Base-by-base conservation (phyloP, 1,140 invertebrate species). In the Idris sp. region DNA sequence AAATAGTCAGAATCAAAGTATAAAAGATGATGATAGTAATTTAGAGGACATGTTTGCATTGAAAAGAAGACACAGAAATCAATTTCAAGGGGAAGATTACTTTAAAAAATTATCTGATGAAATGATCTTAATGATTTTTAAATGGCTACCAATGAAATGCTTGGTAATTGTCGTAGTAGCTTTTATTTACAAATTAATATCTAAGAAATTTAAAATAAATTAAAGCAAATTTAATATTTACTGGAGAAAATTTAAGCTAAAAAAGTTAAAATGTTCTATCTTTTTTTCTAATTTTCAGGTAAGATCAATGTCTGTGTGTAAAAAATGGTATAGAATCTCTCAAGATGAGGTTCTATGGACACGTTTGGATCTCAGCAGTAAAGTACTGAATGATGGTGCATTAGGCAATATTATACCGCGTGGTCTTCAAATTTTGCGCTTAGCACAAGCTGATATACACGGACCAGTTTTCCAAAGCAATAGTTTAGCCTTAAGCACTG, bases 321-420 rank as follows among this genome's bases (percentile, higher is more conserved):
- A 86, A 84, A 89, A 92, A 72, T 94, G 92, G 92, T 89, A 92
- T 81, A 88, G 92, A 77, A 89, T 96, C 69, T 90, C 92, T 13
- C 91, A 91, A 36, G 95, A 97, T 83, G 94, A 96, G 76, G 92
- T 91, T 1, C 84, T 97, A 2, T 97, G 96, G 96, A 91, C 91
- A 28, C 89, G 95, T 49, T 86, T 97, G 64, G 95, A 97, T 87
- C 86, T 96, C 5, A 92, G 92, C 16, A 88, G 90, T 74, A 93
- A 91, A 76, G 89, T 90, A 1, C 79, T 97, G 7, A 81, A 87
- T 14, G 87, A 90, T 13, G 91, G 91, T 10, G 90, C 92, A 0
- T 79, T 97, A 3, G 93, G 92, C 3, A 89, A 90, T 51, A 90
- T 97, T 61, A 61, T 96, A 13, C 88, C 89, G 13, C 88, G 93